A percentile compares a stretch with the other conserved stretches of the same genome.
Conservation (phyloP, 1,140 invertebrate species). For the Theocolax elegans region DNA sequence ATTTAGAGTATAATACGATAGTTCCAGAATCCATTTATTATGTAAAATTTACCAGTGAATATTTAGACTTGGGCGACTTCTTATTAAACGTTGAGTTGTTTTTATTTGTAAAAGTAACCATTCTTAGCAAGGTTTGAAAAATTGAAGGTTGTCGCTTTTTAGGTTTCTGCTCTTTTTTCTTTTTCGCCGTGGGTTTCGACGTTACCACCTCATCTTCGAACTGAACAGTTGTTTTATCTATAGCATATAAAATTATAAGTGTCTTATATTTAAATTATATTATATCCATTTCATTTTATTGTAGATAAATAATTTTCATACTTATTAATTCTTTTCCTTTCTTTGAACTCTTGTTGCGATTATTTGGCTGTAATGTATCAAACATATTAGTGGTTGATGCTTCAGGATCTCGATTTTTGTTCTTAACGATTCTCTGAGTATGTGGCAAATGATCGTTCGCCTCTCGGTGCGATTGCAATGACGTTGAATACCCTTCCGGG, state of each 20-base stretch:
- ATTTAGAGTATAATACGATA: too few relatives aligned
- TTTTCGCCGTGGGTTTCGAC: not conserved
- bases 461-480: not conserved
- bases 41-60: constrained; percentile 11
- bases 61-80: not conserved
- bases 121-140: constrained; percentile 10
- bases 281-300: too few relatives aligned
- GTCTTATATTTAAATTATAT: not conserved
- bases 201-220: not conserved
- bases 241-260: not conserved
- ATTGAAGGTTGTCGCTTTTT: not conserved
- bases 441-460: not conserved
- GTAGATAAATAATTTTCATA: not conserved
- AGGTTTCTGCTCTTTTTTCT: constrained; percentile 29
- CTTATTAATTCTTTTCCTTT: not conserved
- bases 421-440: not conserved
- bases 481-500: not conserved
- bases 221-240: not conserved
- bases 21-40: too few relatives aligned
- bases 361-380: not conserved
- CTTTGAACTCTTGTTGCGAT: not conserved
- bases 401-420: not conserved
- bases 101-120: not conserved
- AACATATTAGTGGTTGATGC: not conserved
- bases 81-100: constrained; percentile 1